Conservation (phyloP, 2,797 vertebrate genomes). For the Bovichtus variegatus region DNA sequence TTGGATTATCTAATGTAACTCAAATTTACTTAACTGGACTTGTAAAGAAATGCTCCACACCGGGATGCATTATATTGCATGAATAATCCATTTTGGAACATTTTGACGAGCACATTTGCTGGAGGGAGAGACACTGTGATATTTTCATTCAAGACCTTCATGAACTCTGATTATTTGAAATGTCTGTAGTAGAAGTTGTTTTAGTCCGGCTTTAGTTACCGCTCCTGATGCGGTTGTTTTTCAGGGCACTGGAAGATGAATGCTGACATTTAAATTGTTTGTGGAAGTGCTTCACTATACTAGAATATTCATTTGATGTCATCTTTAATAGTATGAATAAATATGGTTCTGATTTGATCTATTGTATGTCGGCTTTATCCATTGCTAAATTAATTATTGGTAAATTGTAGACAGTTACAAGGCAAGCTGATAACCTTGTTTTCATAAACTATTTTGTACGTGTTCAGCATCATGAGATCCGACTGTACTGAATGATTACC, state of each 20-base stretch:
- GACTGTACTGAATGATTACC: conserved; percentile 39
- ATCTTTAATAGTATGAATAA: not conserved
- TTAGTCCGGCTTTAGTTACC: not conserved
- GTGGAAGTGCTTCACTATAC: not conserved
- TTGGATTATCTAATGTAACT: too few relatives aligned
- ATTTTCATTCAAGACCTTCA: not conserved
- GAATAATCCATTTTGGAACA: not conserved
- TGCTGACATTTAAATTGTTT: not conserved
- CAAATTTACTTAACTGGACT: not conserved
- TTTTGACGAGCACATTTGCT: not conserved
- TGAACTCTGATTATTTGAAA: not conserved
- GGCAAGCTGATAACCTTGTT: conserved; percentile 3
- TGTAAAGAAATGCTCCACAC: too few relatives aligned
- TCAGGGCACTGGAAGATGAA: not conserved
- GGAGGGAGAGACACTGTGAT: not conserved
- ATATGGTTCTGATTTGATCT: not conserved
- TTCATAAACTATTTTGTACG: conserved; percentile 3
- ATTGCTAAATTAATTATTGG: not conserved
- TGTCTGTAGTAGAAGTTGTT: not conserved
- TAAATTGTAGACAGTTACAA: not conserved
- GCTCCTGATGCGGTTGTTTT: not conserved
- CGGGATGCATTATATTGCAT: too few relatives aligned
- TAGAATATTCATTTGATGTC: not conserved
- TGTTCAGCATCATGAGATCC: conserved; percentile 25
- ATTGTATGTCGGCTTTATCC: not conserved